Percentiles rank a stretch among this genome's conserved stretches.
Evolutionary conservation across 2,888 invertebrate genomes (phyloP).

Genomic region (Neoitamus cyanurus): DNA sequence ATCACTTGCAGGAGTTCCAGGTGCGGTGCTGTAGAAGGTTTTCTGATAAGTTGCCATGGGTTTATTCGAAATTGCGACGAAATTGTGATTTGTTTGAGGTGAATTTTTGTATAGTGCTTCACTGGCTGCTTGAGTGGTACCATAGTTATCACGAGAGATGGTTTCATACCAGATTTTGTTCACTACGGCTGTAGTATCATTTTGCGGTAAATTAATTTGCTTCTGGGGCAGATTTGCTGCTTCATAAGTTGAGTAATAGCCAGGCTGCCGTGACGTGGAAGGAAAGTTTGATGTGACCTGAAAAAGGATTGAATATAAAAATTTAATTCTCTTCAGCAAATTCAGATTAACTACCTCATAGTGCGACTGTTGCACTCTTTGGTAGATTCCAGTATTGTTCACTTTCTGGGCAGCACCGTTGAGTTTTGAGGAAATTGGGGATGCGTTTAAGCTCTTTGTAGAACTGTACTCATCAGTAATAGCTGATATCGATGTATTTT

Average conservation of each 20-base stretch:
- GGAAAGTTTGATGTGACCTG: slow-evolving; percentile 15
- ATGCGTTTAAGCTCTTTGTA: slow-evolving; percentile 40
- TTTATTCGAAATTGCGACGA: slow-evolving; percentile 64
- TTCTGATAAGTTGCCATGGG: slow-evolving; percentile 55
- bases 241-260: background rate
- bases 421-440: slow-evolving; percentile 50
- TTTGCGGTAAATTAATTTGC: slow-evolving; percentile 60
- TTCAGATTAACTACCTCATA: background rate
- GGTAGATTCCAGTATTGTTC: slow-evolving; percentile 54
- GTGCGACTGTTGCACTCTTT: slow-evolving; percentile 43
- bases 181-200: slow-evolving; percentile 63
- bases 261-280: background rate
- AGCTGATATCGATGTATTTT: slow-evolving; percentile 57
- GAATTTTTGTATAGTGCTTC: slow-evolving; percentile 41
- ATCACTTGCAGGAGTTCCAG: slow-evolving; percentile 57
- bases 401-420: slow-evolving; percentile 57
- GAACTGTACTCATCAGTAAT: slow-evolving; percentile 35
- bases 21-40: slow-evolving; percentile 57
- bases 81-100: slow-evolving; percentile 58
- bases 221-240: slow-evolving; percentile 55
- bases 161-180: slow-evolving; percentile 69
- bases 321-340: background rate
- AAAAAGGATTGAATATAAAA: background rate
- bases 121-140: slow-evolving; percentile 47
- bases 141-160: slow-evolving; percentile 56